Percentiles rank a stretch among this genome's conserved stretches.
phyloP scores from a whole-genome alignment of 2,888 invertebrate species.

The Nudaria mundana region DNA sequence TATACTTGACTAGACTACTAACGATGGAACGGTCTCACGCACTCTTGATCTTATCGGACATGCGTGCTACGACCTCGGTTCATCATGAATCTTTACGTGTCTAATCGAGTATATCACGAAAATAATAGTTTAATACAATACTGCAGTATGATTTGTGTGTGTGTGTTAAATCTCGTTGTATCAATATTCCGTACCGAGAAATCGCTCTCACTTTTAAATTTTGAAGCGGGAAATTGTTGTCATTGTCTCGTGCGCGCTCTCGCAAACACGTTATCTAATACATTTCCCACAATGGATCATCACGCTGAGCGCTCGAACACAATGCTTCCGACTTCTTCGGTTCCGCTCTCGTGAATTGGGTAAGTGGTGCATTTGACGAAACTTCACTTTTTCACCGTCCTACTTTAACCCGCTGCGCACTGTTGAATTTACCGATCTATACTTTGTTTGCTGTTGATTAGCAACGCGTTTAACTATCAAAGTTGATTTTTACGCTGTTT shows the following conservation, averaged over 20 bases:
- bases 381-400: slow-evolving; percentile 74
- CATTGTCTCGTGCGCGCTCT: slow-evolving; percentile 66
- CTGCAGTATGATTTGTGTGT: slow-evolving; percentile 5
- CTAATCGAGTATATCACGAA: slow-evolving; percentile 42
- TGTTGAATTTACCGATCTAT: slow-evolving; percentile 53
- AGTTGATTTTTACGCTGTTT: slow-evolving; percentile 60
- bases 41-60: slow-evolving; percentile 58
- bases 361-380: slow-evolving; percentile 77
- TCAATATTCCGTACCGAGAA: slow-evolving; percentile 17
- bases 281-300: slow-evolving; percentile 61
- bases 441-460: slow-evolving; percentile 65
- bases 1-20: slow-evolving; percentile 39
- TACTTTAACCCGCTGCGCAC: slow-evolving; percentile 47
- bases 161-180: slow-evolving; percentile 7
- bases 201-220: slow-evolving; percentile 62
- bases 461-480: slow-evolving; percentile 57
- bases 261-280: slow-evolving; percentile 71
- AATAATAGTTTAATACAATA: too few relatives aligned
- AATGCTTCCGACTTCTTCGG: slow-evolving; percentile 69
- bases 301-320: slow-evolving; percentile 52
- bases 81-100: slow-evolving; percentile 59
- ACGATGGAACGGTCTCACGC: slow-evolving; percentile 65
- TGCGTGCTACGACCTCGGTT: slow-evolving; percentile 45
- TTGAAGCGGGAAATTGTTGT: slow-evolving; percentile 54
- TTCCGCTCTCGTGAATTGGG: slow-evolving; percentile 78